Conservation (phyloP, 2,113 vertebrate genomes). For the Nyctereutes procyonoides region DNA sequence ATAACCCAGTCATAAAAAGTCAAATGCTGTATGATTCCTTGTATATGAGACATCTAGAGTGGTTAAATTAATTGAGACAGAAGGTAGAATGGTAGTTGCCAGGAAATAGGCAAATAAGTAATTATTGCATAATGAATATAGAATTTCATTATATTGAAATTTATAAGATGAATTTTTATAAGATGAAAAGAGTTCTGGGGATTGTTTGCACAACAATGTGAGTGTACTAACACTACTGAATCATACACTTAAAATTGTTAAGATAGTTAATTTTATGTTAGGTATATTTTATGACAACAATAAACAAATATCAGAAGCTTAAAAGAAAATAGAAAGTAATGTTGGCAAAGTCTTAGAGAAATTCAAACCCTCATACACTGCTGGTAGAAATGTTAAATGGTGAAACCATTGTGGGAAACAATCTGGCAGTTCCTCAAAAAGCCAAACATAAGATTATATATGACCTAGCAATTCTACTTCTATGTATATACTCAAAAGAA, state of each 20-base stretch:
- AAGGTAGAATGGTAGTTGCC: not conserved
- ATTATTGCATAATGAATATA: not conserved
- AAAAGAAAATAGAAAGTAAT: not conserved
- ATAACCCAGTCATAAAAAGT: not conserved
- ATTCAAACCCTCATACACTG: not conserved
- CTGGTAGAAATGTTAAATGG: not conserved
- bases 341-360: not conserved
- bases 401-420: not conserved
- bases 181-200: not conserved
- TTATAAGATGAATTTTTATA: not conserved
- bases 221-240: not conserved
- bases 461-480: not conserved
- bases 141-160: not conserved
- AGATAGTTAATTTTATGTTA: not conserved
- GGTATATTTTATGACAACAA: not conserved
- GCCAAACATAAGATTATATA: not conserved
- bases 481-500: not conserved
- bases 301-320: not conserved
- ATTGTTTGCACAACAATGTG: not conserved
- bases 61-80: not conserved
- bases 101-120: not conserved
- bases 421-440: not conserved
- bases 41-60: not conserved
- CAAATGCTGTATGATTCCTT: not conserved
- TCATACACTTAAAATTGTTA: not conserved